Conservation (phyloP, 2,797 vertebrate species). For the Brotula barbata region DNA sequence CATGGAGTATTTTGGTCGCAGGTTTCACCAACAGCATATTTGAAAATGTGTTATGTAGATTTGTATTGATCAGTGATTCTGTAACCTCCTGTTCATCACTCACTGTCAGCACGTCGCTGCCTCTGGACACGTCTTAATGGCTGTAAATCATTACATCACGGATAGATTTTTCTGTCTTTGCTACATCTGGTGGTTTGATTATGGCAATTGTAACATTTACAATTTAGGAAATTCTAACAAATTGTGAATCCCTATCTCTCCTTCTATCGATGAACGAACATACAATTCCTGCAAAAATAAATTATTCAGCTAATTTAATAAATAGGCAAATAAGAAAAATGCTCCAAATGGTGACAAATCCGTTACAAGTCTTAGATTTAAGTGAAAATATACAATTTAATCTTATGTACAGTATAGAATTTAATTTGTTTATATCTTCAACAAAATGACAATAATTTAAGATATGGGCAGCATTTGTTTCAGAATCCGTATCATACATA, state of each 20-base stretch:
- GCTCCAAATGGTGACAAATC: no score
- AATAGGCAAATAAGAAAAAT: no score
- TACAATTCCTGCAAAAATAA: no score
- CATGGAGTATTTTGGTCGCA: background rate
- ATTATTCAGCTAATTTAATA: no score
- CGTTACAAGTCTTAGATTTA: no score
- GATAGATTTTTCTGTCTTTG: slow-evolving; percentile 33
- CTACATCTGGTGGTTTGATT: slow-evolving; percentile 25
- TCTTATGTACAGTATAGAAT: no score
- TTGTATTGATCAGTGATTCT: slow-evolving; percentile 33
- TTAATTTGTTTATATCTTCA: no score
- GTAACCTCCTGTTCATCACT: slow-evolving; percentile 26
- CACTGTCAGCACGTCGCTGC: slow-evolving; percentile 30
- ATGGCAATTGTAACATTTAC: background rate
- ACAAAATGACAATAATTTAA: no score
- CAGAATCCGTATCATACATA: no score
- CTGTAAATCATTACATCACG: slow-evolving; percentile 43
- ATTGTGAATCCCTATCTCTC: background rate
- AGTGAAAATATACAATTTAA: no score
- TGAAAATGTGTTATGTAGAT: slow-evolving; percentile 42
- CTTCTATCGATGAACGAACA: no score
- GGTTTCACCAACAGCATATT: slow-evolving; percentile 9
- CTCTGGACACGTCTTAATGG: slow-evolving; percentile 20
- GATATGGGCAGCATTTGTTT: no score
- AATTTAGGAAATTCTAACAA: background rate